Conservation (phyloP, 2,888 invertebrate species). For the Scelioninae gen. 1 region DNA sequence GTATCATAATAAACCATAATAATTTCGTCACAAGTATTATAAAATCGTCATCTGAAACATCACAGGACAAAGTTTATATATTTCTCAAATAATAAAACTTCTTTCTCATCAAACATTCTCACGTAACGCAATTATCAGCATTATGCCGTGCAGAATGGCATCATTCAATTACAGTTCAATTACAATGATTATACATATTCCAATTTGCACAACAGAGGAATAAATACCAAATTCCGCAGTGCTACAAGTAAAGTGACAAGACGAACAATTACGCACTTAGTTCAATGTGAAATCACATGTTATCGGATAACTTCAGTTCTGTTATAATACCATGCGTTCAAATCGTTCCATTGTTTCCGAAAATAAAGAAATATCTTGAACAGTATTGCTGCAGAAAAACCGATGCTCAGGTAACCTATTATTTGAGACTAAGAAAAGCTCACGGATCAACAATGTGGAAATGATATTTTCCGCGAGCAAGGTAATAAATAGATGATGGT, state of each 20-base stretch:
- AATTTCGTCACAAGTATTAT: too few species aligned
- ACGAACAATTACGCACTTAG: conserved; percentile 13
- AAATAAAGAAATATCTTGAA: conserved; percentile 20
- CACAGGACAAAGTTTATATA: too few species aligned
- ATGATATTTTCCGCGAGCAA: conserved; percentile 55
- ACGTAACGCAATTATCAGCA: conserved; percentile 26
- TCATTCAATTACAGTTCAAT: conserved; percentile 27
- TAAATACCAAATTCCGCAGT: not conserved
- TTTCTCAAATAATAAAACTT: too few species aligned
- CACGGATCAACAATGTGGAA: conserved; percentile 29
- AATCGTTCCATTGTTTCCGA: conserved; percentile 17
- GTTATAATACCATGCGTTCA: not conserved
- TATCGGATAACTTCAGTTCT: not conserved
- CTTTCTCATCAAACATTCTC: conserved; percentile 15
- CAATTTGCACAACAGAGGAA: not conserved
- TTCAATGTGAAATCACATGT: not conserved
- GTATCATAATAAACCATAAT: too few species aligned
- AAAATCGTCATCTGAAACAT: too few species aligned
- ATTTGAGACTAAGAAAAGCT: conserved; percentile 20
- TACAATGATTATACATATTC: conserved; percentile 13
- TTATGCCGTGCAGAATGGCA: conserved; percentile 13
- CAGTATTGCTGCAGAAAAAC: not conserved
- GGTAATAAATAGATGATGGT: conserved; percentile 51
- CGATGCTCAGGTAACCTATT: conserved; percentile 16
- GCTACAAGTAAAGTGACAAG: conserved; percentile 15